Base-by-base conservation (phyloP, 2,888 invertebrate species). In the Ophioninae sp. region DNA sequence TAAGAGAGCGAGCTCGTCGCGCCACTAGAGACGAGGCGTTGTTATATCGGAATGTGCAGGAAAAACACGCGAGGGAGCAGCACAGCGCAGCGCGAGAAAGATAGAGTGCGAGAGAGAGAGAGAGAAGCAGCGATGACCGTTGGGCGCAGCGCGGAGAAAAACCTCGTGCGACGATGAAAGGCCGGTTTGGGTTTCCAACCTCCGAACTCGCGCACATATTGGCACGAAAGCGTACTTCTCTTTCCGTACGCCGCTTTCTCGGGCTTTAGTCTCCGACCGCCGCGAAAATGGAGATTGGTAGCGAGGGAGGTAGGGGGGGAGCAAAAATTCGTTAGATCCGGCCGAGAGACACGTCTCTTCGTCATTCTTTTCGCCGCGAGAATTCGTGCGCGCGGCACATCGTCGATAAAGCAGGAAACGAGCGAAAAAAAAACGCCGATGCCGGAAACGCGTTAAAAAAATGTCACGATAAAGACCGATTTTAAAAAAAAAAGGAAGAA, bases 131-230 rank as follows among this genome's bases (percentile, higher is more conserved):
- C 20, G 67, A 67, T 81, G 79, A 79, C 82, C 82, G 64, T 74
- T 78, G 78, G 78, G 78, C 82, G 78, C 58, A 64, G 73, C 61
- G 69, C 73, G 37, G 22, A 64, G 75, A 44, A 56, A 73, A 67
- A 78, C 83, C 81, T 81, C 83, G 83, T 81, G 83, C 67, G 64
- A 78, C 22, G 13, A 71, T 41, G 78, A 68, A 68, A 77, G 65
- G 77, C 79, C 79, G 79, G 79, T 79, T 67, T 17, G 51, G 51
- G 17, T 30, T 37, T 64, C 8, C 56, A 23, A 23, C 41, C 61
- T 79, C n/a, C 44, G 20, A 51, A 67, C 30, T 64, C 61, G 67
- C n/a, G 44, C 7, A 65, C 39, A 13, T 61, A 58, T 41, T 22
- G 6, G 17, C 51, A 8, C 68, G 22, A 44, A 61, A 6, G 37